Evolutionary conservation across 2,888 invertebrate genomes (phyloP).

Genomic region (Phaedon cochleariae): DNA sequence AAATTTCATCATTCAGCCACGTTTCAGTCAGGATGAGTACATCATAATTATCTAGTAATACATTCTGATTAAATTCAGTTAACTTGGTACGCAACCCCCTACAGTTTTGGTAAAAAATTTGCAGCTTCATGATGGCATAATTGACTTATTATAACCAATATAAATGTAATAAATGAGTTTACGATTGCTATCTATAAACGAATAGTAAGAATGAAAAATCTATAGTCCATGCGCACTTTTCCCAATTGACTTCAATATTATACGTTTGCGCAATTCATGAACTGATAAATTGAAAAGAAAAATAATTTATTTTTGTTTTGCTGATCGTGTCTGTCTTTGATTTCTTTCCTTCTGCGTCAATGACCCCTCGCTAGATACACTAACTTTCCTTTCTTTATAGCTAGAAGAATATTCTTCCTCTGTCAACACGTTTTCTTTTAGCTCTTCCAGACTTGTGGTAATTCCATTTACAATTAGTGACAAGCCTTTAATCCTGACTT

Average conservation of each 20-base stretch:
- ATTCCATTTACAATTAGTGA: not conserved
- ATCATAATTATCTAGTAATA: too few relatives aligned
- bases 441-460: not conserved
- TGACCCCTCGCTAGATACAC: not conserved
- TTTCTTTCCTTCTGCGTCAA: not conserved
- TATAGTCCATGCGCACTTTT: not conserved
- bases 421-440: not conserved
- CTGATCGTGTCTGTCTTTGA: constrained; percentile 2
- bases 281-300: not conserved
- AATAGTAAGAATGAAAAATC: not conserved
- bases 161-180: too few relatives aligned
- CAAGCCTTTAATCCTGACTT: constrained; percentile 1
- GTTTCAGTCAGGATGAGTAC: too few relatives aligned
- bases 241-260: not conserved
- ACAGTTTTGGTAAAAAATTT: too few relatives aligned
- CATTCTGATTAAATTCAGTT: not conserved
- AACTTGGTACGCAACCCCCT: not conserved
- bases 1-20: not conserved
- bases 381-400: not conserved
- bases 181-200: not conserved
- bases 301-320: not conserved
- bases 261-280: not conserved
- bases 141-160: not conserved
- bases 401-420: not conserved
- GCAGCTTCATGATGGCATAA: not conserved